Conservation (phyloP, 2,113 vertebrate species). For the Dermatemys mawii region DNA sequence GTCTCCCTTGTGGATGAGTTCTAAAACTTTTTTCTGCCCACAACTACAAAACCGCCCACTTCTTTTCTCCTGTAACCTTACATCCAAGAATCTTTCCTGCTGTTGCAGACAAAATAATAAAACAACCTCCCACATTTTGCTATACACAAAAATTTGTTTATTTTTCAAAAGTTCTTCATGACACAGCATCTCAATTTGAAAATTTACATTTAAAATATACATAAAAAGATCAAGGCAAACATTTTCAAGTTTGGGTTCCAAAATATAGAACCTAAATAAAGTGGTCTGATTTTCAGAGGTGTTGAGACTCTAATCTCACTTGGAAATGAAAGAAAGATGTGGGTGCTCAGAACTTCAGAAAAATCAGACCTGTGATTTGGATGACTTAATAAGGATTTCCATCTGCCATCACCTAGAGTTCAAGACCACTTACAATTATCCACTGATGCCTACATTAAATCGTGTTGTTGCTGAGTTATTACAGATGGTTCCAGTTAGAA, state of each 20-base stretch:
- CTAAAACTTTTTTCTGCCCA: neutral
- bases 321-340: neutral
- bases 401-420: neutral
- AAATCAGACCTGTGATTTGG: neutral
- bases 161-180: no score
- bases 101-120: neutral
- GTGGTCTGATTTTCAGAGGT: neutral
- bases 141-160: neutral
- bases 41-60: neutral
- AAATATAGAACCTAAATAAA: neutral
- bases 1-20: neutral
- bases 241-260: neutral
- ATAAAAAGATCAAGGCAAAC: neutral
- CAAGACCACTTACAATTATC: neutral
- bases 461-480: neutral
- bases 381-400: neutral
- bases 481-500: neutral
- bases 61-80: neutral
- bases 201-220: neutral
- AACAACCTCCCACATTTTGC: neutral
- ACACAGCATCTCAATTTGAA: neutral
- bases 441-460: neutral
- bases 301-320: neutral
- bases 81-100: neutral
- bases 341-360: neutral